Percentiles rank a stretch among this genome's conserved stretches.
Conservation (phyloP, 2,113 vertebrate species). For the Cathartes aura region DNA sequence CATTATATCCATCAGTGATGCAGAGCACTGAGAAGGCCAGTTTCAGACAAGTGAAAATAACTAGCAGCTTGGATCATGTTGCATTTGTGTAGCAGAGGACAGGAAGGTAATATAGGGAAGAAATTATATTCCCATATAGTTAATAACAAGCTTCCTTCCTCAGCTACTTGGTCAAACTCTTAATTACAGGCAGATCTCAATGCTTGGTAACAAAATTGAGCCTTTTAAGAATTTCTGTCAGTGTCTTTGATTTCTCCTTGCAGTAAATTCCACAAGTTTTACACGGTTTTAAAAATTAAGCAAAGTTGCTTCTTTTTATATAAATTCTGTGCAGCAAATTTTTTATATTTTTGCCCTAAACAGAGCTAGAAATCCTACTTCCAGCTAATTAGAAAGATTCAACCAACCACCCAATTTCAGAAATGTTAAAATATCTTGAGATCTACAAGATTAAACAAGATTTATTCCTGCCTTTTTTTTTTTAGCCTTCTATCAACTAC, state of each 20-base stretch:
- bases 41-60: slow-evolving; percentile 1
- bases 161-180: neutral
- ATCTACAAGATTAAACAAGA: neutral
- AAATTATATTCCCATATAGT: neutral
- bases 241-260: neutral
- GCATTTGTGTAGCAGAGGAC: neutral
- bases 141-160: neutral
- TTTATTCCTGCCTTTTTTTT: neutral
- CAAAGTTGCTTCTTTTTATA: neutral
- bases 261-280: neutral
- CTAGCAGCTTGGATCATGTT: neutral
- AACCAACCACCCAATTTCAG: neutral
- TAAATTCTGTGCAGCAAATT: neutral
- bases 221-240: neutral
- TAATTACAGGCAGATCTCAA: neutral
- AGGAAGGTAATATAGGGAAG: neutral
- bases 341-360: neutral
- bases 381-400: neutral
- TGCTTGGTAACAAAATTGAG: neutral
- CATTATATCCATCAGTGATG: neutral
- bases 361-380: neutral
- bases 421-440: neutral
- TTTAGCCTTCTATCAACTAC: neutral
- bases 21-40: neutral
- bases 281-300: neutral